Conservation (phyloP, 2,888 invertebrate genomes). For the Sesia apiformis region DNA sequence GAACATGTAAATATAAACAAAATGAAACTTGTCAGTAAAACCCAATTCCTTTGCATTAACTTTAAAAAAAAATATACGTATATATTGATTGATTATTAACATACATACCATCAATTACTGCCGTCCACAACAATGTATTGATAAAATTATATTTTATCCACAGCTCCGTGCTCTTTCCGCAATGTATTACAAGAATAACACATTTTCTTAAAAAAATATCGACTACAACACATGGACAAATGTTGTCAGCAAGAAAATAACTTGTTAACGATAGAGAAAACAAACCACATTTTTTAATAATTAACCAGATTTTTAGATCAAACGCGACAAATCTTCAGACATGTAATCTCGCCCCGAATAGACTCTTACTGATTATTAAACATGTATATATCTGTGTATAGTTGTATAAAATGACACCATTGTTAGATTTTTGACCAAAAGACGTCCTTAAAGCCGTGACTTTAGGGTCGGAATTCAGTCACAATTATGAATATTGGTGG, state of each 20-base stretch:
- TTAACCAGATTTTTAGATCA: not conserved
- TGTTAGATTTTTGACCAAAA: not conserved
- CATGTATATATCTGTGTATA: not conserved
- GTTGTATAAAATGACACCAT: not conserved
- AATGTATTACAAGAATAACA: not conserved
- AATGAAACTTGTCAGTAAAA: no score
- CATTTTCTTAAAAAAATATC: not conserved
- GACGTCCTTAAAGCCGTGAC: not conserved
- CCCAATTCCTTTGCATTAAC: not conserved
- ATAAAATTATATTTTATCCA: not conserved
- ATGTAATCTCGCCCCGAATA: not conserved
- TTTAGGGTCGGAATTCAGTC: constrained; percentile 16
- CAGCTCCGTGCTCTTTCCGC: not conserved
- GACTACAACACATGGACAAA: not conserved
- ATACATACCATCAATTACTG: not conserved
- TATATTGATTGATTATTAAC: not conserved
- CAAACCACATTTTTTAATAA: not conserved
- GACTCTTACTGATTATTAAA: not conserved
- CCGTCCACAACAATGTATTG: not conserved
- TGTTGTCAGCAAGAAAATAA: not conserved
- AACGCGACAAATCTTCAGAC: not conserved
- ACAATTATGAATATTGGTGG: constrained; percentile 17
- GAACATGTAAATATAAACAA: no score
- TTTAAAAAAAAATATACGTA: not conserved
- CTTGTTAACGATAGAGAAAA: not conserved